phyloP scores from a whole-genome alignment of 2,113 vertebrate genomes.

The Rostratula benghalensis region DNA sequence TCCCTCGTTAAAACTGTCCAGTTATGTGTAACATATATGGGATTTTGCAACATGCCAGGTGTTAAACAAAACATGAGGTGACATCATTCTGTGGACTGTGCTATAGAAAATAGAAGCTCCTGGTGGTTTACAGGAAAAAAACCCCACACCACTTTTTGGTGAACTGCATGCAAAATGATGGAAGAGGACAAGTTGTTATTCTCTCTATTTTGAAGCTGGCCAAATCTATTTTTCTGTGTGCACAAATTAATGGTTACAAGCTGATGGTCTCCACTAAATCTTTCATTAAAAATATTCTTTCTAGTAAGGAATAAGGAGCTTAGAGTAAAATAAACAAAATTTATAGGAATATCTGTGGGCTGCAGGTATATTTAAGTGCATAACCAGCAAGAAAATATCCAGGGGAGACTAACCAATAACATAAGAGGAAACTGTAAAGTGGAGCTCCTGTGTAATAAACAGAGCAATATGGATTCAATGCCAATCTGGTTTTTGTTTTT shows the following conservation, averaged over 20 bases:
- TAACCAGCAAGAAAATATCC: slow-evolving; percentile 23
- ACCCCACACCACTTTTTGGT: background rate
- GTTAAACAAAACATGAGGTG: slow-evolving; percentile 15
- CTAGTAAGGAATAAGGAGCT: background rate
- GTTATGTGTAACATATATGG: background rate
- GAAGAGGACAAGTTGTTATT: background rate
- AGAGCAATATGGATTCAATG: background rate
- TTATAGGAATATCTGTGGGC: background rate
- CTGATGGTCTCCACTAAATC: background rate
- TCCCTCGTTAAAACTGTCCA: background rate
- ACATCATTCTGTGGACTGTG: background rate
- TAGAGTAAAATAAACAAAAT: slow-evolving; percentile 33
- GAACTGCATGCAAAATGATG: background rate
- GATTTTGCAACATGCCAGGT: background rate
- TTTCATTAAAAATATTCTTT: background rate
- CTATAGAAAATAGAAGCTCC: background rate
- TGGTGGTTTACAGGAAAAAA: background rate
- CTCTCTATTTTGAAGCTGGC: background rate
- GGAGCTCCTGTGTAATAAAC: background rate
- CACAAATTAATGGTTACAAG: background rate
- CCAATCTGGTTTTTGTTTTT: background rate
- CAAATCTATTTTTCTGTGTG: background rate
- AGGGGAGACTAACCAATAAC: background rate
- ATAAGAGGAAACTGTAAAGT: background rate
- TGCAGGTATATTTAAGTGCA: background rate